Evolutionary conservation across 2,113 vertebrate species (phyloP).

Genomic region (Eptesicus fuscus): DNA sequence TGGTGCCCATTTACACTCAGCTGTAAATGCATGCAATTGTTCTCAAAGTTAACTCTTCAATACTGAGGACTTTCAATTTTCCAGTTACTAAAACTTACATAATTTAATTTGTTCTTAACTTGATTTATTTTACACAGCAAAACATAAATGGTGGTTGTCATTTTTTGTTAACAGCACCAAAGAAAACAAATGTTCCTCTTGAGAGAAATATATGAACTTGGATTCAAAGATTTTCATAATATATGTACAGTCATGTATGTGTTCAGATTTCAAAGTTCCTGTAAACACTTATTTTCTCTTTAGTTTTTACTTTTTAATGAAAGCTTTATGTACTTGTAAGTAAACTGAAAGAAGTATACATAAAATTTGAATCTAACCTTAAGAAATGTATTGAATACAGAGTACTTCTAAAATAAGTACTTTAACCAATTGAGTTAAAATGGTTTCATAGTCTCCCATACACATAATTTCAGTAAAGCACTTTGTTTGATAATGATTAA

Average conservation of each 20-base stretch:
- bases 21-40: background rate
- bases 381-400: slow-evolving; percentile 8
- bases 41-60: background rate
- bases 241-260: background rate
- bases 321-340: background rate
- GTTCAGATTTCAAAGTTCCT: slow-evolving; percentile 20
- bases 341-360: background rate
- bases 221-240: slow-evolving; percentile 14
- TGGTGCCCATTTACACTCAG: background rate
- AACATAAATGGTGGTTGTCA: background rate
- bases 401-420: slow-evolving; percentile 23
- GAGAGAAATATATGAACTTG: background rate
- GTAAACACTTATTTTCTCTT: background rate
- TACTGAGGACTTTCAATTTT: background rate
- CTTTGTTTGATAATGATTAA: background rate
- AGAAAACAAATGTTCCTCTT: slow-evolving; percentile 22
- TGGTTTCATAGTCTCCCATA: background rate
- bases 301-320: slow-evolving; percentile 41
- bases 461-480: background rate
- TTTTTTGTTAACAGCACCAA: slow-evolving; percentile 4
- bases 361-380: slow-evolving; percentile 36
- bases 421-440: slow-evolving; percentile 37
- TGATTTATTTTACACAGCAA: slow-evolving; percentile 24
- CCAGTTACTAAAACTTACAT: background rate
- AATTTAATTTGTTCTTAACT: background rate